Conservation (phyloP, 2,113 vertebrate genomes). For the Cyprinodon variegatus region DNA sequence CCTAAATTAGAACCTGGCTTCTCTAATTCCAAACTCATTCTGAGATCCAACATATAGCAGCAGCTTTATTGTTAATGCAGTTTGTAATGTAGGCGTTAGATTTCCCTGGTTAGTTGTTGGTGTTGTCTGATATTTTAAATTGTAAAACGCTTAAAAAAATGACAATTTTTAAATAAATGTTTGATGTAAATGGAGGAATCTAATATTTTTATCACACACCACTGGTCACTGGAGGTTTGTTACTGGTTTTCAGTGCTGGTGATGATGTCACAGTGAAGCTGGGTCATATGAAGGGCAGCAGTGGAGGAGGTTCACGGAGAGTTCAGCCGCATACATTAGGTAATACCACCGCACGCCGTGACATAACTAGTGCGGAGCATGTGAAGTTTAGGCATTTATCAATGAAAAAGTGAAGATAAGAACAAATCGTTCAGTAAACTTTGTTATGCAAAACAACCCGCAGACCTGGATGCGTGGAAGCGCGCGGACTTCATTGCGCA, state of each 20-base stretch:
- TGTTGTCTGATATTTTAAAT: background rate
- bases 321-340: conserved; percentile 98
- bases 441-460: conserved; percentile 63
- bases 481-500: conserved; percentile 7
- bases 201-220: background rate
- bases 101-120: background rate
- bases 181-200: background rate
- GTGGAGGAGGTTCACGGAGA: conserved; percentile 94
- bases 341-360: conserved; percentile 91
- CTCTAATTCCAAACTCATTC: background rate
- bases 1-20: background rate
- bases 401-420: conserved; percentile 78
- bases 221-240: conserved; percentile 54
- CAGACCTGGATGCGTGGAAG: conserved; percentile 9
- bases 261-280: conserved; percentile 89
- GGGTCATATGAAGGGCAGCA: conserved; percentile 97
- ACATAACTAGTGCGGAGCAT: conserved; percentile 93
- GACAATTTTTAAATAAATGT: background rate
- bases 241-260: conserved; percentile 84
- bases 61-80: conserved; percentile 19
- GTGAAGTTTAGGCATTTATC: conserved; percentile 86
- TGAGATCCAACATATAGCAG: background rate
- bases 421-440: conserved; percentile 49
- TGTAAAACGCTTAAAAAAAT: background rate
- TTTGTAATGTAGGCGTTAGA: conserved; percentile 16